phyloP scores from a whole-genome alignment of 2,888 invertebrate species.

The Nymphalis urticae region DNA sequence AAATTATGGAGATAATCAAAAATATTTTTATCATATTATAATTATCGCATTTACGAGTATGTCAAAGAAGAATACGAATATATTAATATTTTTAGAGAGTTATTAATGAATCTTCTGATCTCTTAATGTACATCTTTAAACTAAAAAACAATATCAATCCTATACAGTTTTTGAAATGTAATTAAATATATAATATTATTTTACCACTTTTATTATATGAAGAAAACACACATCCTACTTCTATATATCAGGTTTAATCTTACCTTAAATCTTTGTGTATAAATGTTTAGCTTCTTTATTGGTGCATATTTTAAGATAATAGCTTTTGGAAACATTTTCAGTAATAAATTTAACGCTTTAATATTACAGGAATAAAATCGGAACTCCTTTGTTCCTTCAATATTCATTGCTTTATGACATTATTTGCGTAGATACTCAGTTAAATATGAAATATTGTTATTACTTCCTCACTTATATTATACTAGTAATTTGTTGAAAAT shows the following conservation, averaged over 20 bases:
- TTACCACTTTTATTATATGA: too few species aligned
- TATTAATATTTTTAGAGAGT: too few species aligned
- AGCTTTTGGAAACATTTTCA: conserved; percentile 25
- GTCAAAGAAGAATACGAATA: too few species aligned
- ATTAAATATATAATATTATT: too few species aligned
- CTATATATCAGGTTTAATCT: background rate
- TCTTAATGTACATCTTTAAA: too few species aligned
- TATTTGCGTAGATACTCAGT: conserved; percentile 50
- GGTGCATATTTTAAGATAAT: conserved; percentile 12
- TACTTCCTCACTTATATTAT: conserved; percentile 47
- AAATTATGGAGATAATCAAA: too few species aligned
- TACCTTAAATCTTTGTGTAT: background rate
- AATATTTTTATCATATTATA: too few species aligned
- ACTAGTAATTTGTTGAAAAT: conserved; percentile 3
- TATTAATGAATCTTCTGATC: too few species aligned
- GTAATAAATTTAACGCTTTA: conserved; percentile 20
- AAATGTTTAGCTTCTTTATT: background rate
- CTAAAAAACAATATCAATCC: too few species aligned
- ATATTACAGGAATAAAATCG: conserved; percentile 30
- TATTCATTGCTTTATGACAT: conserved; percentile 47
- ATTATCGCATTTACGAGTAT: too few species aligned
- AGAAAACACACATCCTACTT: background rate
- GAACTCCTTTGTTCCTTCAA: conserved; percentile 43
- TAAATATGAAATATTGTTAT: conserved; percentile 51
- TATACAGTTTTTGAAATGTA: too few species aligned